These are phyloP conservation scores for Coenonympha glycerion DNA, from an alignment of 2,888 invertebrate genomes.

Conservation along the genomic window DNA sequence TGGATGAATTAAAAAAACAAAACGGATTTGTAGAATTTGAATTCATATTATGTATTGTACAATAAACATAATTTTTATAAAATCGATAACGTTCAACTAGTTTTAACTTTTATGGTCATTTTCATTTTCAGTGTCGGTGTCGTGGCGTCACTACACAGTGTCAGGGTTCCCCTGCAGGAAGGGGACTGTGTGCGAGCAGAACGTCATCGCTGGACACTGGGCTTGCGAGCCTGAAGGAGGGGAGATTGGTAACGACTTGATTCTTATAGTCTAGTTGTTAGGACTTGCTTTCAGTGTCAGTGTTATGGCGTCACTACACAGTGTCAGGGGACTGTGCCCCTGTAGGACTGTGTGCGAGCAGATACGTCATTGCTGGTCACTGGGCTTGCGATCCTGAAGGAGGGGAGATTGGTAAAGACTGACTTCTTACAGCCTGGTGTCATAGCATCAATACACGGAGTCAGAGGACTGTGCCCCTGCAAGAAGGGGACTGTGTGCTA, in stretches of 20 bases:
- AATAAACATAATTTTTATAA: too few relatives aligned
- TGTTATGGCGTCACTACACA: conserved; percentile 84
- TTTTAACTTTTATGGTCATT: too few relatives aligned
- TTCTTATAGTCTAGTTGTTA: neutral
- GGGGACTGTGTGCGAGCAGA: conserved; percentile 82
- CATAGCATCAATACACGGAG: conserved; percentile 86
- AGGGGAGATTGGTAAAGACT: conserved; percentile 52
- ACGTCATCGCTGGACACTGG: conserved; percentile 86
- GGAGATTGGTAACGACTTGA: conserved; percentile 46
- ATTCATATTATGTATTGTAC: too few relatives aligned
- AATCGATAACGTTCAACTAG: too few relatives aligned
- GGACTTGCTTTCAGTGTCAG: conserved; percentile 51
- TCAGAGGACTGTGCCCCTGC: conserved; percentile 88
- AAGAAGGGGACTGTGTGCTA: conserved; percentile 81
- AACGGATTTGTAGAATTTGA: too few relatives aligned
- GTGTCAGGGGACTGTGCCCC: conserved; percentile 88
- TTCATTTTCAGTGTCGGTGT: conserved; percentile 65
- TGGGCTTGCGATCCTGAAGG: conserved; percentile 90
- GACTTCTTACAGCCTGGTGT: conserved; percentile 40
- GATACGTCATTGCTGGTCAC: conserved; percentile 84
- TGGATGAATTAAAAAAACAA: too few relatives aligned
- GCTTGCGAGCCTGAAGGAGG: conserved; percentile 86
- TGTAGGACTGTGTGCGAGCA: conserved; percentile 83
- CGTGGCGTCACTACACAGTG: conserved; percentile 86
- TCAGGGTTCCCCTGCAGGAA: conserved; percentile 86